These are phyloP conservation scores for Xestia xanthographa DNA, from an alignment of 2,888 invertebrate species.

Conservation along the genomic window DNA sequence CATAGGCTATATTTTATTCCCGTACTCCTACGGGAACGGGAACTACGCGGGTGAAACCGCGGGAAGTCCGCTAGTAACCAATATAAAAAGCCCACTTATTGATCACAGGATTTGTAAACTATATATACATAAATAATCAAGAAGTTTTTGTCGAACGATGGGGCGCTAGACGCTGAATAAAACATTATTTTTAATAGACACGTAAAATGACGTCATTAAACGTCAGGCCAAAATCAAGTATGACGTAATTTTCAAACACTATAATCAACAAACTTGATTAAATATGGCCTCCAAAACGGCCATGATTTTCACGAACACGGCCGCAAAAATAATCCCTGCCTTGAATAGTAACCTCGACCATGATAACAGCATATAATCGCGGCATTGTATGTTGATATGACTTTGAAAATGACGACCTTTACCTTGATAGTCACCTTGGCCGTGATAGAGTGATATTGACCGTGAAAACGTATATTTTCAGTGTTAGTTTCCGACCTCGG, in stretches of 20 bases:
- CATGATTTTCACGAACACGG: constrained; percentile 11
- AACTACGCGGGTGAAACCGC: too few relatives aligned
- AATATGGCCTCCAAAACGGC: constrained; percentile 17
- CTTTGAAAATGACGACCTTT: constrained; percentile 51
- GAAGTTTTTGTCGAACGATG: not conserved
- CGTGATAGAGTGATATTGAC: constrained; percentile 37
- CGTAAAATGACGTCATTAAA: not conserved
- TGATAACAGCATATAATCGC: constrained; percentile 45
- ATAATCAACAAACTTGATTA: constrained; percentile 20
- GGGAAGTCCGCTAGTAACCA: too few relatives aligned
- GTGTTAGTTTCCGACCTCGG: constrained; percentile 10
- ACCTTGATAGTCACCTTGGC: constrained; percentile 44
- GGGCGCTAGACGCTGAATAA: not conserved
- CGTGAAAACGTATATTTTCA: constrained; percentile 36
- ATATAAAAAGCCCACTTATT: not conserved
- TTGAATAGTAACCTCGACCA: constrained; percentile 41
- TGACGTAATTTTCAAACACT: constrained; percentile 4
- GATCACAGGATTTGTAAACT: not conserved
- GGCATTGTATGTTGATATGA: constrained; percentile 26
- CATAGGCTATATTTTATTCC: too few relatives aligned
- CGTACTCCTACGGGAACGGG: too few relatives aligned
- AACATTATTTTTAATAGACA: not conserved
- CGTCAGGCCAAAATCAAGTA: not conserved
- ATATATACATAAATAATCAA: not conserved
- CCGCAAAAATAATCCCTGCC: constrained; percentile 30